A percentile compares a stretch with the other conserved stretches of the same genome.
These are phyloP conservation scores for Stratiomys singularior DNA, from an alignment of 2,888 invertebrate genomes.

Conservation along the genomic window DNA sequence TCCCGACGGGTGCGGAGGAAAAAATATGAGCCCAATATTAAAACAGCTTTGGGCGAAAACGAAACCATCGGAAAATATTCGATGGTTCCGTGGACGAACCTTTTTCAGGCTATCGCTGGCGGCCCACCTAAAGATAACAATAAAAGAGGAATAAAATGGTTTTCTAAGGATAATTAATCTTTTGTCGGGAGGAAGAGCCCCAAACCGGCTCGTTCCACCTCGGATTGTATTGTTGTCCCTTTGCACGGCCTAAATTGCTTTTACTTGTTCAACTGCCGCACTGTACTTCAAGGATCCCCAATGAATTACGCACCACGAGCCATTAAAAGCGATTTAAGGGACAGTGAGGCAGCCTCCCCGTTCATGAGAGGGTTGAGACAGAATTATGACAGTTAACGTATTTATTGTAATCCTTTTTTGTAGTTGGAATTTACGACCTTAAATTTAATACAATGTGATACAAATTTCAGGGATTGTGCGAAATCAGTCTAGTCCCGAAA, in stretches of 20 bases:
- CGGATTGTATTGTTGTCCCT: not conserved
- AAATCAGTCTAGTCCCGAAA: not conserved
- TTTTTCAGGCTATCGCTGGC: slow-evolving; percentile 9
- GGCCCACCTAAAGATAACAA: slow-evolving; percentile 39
- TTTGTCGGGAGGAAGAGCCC: slow-evolving; percentile 14
- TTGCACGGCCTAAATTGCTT: not conserved
- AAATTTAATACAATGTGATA: slow-evolving; percentile 10
- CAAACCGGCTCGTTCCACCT: not conserved
- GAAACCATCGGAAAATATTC: slow-evolving; percentile 14
- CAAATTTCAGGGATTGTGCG: not conserved
- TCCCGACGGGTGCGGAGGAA: not conserved
- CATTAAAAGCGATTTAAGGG: slow-evolving; percentile 2
- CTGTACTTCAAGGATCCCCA: not conserved
- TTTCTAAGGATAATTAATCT: slow-evolving; percentile 44
- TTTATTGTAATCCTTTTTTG: slow-evolving; percentile 25
- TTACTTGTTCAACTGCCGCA: not conserved
- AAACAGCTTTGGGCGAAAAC: slow-evolving; percentile 19
- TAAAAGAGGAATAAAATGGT: slow-evolving; percentile 37
- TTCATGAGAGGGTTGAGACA: not conserved
- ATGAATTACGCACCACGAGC: slow-evolving; percentile 4
- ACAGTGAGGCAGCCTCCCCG: not conserved
- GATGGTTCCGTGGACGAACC: not conserved
- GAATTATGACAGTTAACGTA: slow-evolving; percentile 20
- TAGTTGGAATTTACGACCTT: not conserved
- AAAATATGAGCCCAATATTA: slow-evolving; percentile 28